These are phyloP conservation scores for Nasua narica DNA, from an alignment of 2,797 vertebrate genomes.

Conservation along the genomic window DNA sequence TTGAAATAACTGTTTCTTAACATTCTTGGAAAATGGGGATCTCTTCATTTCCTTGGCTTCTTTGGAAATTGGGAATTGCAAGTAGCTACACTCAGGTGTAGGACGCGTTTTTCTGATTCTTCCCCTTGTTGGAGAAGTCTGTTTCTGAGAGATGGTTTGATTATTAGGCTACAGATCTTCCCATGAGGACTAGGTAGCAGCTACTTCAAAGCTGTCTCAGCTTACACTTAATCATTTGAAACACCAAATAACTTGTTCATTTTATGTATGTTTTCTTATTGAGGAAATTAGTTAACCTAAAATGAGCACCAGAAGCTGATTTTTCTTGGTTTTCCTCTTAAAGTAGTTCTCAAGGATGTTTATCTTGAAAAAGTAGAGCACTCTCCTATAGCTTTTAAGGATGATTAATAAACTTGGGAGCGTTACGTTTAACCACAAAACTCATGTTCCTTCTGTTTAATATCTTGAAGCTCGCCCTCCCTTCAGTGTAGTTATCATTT, in stretches of 20 bases:
- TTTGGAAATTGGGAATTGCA: neutral
- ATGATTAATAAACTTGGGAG: conserved; percentile 7
- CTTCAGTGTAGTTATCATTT: neutral
- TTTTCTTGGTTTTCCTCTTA: conserved; percentile 28
- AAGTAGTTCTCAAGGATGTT: neutral
- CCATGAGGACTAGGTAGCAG: neutral
- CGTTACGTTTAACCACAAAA: neutral
- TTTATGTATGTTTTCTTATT: conserved; percentile 41
- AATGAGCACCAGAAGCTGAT: neutral
- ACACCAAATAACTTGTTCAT: conserved; percentile 1
- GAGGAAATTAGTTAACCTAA: conserved; percentile 19
- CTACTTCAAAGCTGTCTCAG: neutral
- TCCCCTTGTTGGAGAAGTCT: neutral
- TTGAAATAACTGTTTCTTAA: neutral
- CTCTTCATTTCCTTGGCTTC: neutral
- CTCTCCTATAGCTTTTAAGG: neutral
- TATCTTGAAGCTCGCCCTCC: neutral
- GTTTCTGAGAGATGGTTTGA: neutral
- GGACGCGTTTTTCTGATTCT: neutral
- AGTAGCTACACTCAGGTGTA: neutral
- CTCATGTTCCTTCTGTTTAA: neutral
- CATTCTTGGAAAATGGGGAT: neutral
- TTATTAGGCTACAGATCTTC: neutral
- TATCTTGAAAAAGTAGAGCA: neutral
- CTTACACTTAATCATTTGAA: neutral